Conservation (phyloP, 2,888 invertebrate genomes). For the Argynnis bischoffii region DNA sequence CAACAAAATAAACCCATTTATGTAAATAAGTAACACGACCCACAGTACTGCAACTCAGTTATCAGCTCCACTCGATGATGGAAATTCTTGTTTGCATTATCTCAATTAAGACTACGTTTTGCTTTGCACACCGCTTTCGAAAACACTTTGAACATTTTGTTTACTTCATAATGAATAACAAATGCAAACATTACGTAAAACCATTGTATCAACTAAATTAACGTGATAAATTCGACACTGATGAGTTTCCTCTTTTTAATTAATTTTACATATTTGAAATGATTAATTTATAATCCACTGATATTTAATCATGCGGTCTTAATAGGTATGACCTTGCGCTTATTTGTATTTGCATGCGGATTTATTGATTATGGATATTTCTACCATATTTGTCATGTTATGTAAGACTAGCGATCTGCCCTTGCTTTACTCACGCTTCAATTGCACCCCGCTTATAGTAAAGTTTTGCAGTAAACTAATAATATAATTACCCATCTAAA, state of each 20-base stretch:
- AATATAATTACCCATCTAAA: no score
- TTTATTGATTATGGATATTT: constrained; percentile 4
- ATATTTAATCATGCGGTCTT: constrained; percentile 36
- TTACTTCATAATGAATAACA: constrained; percentile 49
- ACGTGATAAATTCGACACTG: constrained; percentile 30
- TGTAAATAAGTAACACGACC: constrained; percentile 40
- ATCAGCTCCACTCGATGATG: constrained; percentile 62
- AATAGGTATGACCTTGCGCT: constrained; percentile 34
- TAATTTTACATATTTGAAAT: constrained; percentile 33
- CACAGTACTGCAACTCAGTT: constrained; percentile 39
- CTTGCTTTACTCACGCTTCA: no score
- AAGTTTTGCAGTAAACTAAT: no score
- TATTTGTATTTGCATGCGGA: constrained; percentile 28
- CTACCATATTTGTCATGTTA: not conserved
- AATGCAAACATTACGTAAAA: constrained; percentile 35
- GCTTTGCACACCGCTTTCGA: constrained; percentile 59
- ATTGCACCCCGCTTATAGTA: no score
- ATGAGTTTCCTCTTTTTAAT: constrained; percentile 34
- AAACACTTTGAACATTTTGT: constrained; percentile 68
- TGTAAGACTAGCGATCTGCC: no score
- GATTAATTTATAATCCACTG: constrained; percentile 33
- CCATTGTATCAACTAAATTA: constrained; percentile 30
- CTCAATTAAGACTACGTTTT: constrained; percentile 78
- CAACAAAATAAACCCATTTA: constrained; percentile 39
- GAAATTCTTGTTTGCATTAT: constrained; percentile 74